Conservation (phyloP, 2,888 invertebrate genomes). For the Sesia apiformis region DNA sequence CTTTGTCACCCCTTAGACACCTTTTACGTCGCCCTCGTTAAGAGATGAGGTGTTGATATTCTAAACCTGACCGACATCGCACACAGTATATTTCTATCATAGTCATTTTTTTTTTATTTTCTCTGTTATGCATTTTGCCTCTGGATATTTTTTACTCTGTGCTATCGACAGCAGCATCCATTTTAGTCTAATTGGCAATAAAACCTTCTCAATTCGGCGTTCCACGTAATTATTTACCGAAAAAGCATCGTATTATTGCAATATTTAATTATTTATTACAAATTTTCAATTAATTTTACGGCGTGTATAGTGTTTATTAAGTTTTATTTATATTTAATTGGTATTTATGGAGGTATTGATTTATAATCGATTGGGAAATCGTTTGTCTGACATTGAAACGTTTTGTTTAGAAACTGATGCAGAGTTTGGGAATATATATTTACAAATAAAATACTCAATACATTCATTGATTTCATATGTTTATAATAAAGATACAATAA, state of each 20-base stretch:
- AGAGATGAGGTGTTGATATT: too few species aligned
- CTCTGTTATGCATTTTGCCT: neutral
- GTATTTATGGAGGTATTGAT: constrained; percentile 1
- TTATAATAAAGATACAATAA: too few species aligned
- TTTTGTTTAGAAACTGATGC: too few species aligned
- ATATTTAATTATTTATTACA: constrained; percentile 10
- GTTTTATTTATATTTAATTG: constrained; percentile 1
- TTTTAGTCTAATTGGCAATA: constrained; percentile 24
- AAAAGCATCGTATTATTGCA: constrained; percentile 9
- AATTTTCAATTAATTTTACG: constrained; percentile 15
- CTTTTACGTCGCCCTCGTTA: too few species aligned
- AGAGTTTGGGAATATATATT: too few species aligned
- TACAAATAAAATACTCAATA: too few species aligned
- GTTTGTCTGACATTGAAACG: neutral
- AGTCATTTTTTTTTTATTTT: neutral
- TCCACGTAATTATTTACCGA: constrained; percentile 14
- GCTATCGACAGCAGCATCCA: constrained; percentile 15
- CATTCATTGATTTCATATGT: too few species aligned
- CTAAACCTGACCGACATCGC: neutral
- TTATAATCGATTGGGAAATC: neutral
- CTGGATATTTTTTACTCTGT: constrained; percentile 6
- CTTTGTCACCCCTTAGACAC: too few species aligned
- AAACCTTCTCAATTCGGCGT: constrained; percentile 14
- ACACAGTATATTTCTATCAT: neutral
- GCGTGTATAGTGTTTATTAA: constrained; percentile 5